A percentile compares a stretch with the other conserved stretches of the same genome.
phyloP scores from a whole-genome alignment of 2,888 invertebrate genomes.

The Linnaemya vulpina region DNA sequence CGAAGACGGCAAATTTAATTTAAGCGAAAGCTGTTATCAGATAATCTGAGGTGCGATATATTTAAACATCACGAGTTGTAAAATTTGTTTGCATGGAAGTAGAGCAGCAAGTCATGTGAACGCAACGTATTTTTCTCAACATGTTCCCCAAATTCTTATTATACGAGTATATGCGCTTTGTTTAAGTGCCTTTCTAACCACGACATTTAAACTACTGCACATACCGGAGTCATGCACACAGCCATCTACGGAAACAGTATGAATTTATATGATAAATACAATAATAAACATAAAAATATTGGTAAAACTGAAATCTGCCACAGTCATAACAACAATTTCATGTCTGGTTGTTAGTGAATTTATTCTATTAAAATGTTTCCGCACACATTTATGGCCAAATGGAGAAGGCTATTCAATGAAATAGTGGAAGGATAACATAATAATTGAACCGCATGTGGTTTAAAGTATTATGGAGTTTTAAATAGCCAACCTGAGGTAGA shows the following conservation, averaged over 20 bases:
- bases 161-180: not conserved
- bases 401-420: constrained; percentile 31
- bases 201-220: not conserved
- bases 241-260: constrained; percentile 15
- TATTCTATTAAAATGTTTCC: constrained; percentile 59
- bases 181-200: not conserved
- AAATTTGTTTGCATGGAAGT: too few relatives aligned
- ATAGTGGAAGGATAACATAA: constrained; percentile 55
- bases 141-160: not conserved
- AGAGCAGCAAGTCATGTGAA: not conserved
- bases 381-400: constrained; percentile 45
- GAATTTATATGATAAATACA: constrained; percentile 47
- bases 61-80: too few relatives aligned
- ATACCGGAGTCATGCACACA: not conserved
- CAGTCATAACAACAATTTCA: constrained; percentile 62
- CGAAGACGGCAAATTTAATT: too few relatives aligned
- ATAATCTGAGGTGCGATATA: too few relatives aligned
- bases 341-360: constrained; percentile 41
- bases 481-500: constrained; percentile 67
- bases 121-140: not conserved
- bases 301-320: constrained; percentile 65
- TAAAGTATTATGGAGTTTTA: constrained; percentile 70
- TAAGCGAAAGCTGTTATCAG: too few relatives aligned
- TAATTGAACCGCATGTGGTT: constrained; percentile 71
- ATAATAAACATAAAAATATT: constrained; percentile 59